A percentile compares a stretch with the other conserved stretches of the same genome.
phyloP scores from a whole-genome alignment of 2,888 invertebrate genomes.

The Meghimatium bilineatum region DNA sequence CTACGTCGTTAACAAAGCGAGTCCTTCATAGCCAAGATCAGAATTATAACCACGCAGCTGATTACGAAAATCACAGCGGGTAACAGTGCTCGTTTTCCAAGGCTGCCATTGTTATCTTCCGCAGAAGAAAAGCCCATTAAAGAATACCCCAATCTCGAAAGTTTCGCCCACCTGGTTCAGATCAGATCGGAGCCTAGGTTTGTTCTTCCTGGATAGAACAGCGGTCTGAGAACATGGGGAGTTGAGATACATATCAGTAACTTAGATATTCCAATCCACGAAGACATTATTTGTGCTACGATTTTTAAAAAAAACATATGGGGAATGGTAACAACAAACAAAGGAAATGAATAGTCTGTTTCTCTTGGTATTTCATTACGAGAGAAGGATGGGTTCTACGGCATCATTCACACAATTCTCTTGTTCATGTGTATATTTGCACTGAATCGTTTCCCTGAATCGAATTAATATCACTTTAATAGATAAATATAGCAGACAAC shows the following conservation, averaged over 20 bases:
- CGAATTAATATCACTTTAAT: too few relatives aligned
- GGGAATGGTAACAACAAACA: too few relatives aligned
- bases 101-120: background rate
- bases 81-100: background rate
- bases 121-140: background rate
- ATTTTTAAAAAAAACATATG: too few relatives aligned
- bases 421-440: too few relatives aligned
- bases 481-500: too few relatives aligned
- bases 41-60: background rate
- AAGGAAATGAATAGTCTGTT: too few relatives aligned
- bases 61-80: background rate
- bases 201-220: background rate
- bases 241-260: background rate
- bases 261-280: too few relatives aligned
- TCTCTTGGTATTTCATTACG: too few relatives aligned
- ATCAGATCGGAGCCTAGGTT: background rate
- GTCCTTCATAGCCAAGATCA: background rate
- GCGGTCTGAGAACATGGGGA: background rate
- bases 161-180: background rate
- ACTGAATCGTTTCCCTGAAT: too few relatives aligned
- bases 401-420: too few relatives aligned
- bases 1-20: background rate
- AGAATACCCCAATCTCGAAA: background rate
- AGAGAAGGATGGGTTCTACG: too few relatives aligned
- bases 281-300: too few relatives aligned